These are phyloP conservation scores for Acanthoscelides obtectus DNA, from an alignment of 2,888 invertebrate species.

Conservation along the genomic window DNA sequence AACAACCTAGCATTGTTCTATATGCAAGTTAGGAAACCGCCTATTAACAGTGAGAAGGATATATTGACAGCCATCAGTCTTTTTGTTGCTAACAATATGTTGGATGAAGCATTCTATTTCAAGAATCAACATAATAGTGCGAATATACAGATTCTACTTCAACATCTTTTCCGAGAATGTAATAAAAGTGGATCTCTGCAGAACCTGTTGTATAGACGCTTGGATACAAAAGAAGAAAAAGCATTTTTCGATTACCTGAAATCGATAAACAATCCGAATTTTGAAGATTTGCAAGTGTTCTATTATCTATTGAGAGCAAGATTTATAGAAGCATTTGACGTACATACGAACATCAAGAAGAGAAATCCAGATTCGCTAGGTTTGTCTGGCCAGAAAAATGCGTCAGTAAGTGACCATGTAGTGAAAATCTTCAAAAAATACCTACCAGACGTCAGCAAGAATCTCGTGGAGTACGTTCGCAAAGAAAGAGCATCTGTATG, in stretches of 20 bases:
- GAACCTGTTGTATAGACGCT: conserved; percentile 58
- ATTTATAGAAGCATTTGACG: conserved; percentile 55
- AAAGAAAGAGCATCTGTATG: conserved; percentile 31
- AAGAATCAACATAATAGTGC: conserved; percentile 54
- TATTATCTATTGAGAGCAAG: conserved; percentile 62
- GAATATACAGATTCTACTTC: conserved; percentile 50
- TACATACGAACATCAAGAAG: conserved; percentile 42
- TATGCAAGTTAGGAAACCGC: conserved; percentile 50
- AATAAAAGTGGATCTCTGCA: conserved; percentile 54
- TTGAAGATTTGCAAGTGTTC: conserved; percentile 64
- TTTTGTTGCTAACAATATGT: conserved; percentile 59
- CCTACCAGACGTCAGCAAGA: conserved; percentile 37
- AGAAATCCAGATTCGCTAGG: conserved; percentile 31
- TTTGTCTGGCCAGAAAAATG: conserved; percentile 33
- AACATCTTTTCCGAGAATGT: conserved; percentile 60
- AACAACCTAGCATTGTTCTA: conserved; percentile 68
- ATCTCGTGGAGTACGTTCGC: conserved; percentile 34
- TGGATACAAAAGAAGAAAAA: conserved; percentile 62
- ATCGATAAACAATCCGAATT: conserved; percentile 50
- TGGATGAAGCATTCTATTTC: conserved; percentile 63
- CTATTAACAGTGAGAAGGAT: conserved; percentile 40
- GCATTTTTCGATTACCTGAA: conserved; percentile 63
- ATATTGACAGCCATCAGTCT: conserved; percentile 57
- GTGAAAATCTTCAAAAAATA: conserved; percentile 33
- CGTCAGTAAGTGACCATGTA: conserved; percentile 31